A percentile compares a stretch with the other conserved stretches of the same genome.
phyloP scores from a whole-genome alignment of 2,113 vertebrate species.

The Calcarius ornatus region DNA sequence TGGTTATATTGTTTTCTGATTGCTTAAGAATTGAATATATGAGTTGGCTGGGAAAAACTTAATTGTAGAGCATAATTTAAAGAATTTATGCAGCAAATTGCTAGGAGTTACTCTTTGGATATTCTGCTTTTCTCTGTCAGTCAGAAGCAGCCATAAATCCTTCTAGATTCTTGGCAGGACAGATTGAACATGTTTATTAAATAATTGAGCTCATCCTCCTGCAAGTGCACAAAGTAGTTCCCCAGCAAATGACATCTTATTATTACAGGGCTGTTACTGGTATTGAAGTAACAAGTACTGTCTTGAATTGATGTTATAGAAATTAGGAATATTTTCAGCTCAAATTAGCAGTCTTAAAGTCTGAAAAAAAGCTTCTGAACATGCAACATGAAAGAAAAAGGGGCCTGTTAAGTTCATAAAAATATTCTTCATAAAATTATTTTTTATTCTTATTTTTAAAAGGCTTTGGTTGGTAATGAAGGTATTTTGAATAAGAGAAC shows the following conservation, averaged over 20 bases:
- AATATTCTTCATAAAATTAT: not conserved
- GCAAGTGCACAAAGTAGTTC: not conserved
- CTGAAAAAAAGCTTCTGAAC: not conserved
- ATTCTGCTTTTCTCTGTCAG: not conserved
- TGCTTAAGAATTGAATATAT: not conserved
- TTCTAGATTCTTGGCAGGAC: not conserved
- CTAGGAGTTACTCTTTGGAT: not conserved
- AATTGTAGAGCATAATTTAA: not conserved
- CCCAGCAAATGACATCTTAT: not conserved
- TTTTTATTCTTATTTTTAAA: not conserved
- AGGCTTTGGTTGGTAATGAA: not conserved
- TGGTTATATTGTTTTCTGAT: not conserved
- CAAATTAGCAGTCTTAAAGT: slow-evolving; percentile 1
- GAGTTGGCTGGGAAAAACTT: not conserved
- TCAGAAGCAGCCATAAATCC: not conserved
- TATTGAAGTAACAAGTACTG: not conserved
- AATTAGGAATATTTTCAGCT: not conserved
- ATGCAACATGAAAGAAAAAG: not conserved
- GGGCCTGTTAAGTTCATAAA: not conserved
- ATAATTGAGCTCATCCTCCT: not conserved
- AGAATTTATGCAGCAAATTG: not conserved
- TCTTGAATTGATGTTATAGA: not conserved
- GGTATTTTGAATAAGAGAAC: not conserved
- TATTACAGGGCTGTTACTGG: not conserved
- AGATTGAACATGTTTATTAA: not conserved